A percentile compares a stretch with the other conserved stretches of the same genome.
Evolutionary conservation across 2,797 vertebrate species (phyloP).

Genomic region (Poeciliopsis paucimaculata): DNA sequence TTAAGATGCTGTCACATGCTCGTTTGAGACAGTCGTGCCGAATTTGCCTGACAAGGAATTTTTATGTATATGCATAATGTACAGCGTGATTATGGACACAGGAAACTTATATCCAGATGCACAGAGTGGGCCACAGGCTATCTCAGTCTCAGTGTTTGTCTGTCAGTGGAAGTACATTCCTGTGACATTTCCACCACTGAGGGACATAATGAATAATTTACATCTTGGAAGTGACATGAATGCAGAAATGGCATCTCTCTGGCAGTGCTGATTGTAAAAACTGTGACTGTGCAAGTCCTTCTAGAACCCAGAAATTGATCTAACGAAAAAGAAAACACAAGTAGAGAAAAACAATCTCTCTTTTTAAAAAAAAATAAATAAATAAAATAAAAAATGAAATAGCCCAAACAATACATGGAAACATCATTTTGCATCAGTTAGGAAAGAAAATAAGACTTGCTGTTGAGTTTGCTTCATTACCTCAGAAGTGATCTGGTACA

Average conservation of each 20-base stretch:
- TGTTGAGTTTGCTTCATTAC: slow-evolving; percentile 5
- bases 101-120: slow-evolving; percentile 5
- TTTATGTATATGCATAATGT: background rate
- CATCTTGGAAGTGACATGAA: slow-evolving; percentile 55
- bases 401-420: background rate
- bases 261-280: slow-evolving; percentile 41
- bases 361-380: background rate
- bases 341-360: slow-evolving; percentile 6
- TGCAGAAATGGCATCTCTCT: slow-evolving; percentile 50
- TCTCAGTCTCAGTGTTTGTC: slow-evolving; percentile 52
- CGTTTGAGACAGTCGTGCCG: background rate
- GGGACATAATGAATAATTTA: slow-evolving; percentile 75
- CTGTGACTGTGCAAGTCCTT: slow-evolving; percentile 23
- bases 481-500: slow-evolving; percentile 23
- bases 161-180: slow-evolving; percentile 42
- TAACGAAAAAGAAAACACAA: background rate
- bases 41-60: background rate
- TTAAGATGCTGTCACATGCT: slow-evolving; percentile 2
- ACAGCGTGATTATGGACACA: background rate
- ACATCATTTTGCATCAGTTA: slow-evolving; percentile 10
- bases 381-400: too few relatives aligned
- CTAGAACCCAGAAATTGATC: slow-evolving; percentile 10
- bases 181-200: slow-evolving; percentile 73
- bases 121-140: slow-evolving; percentile 17
- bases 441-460: slow-evolving; percentile 1